phyloP scores from a whole-genome alignment of 2,113 vertebrate genomes.

The Malurus melanocephalus region DNA sequence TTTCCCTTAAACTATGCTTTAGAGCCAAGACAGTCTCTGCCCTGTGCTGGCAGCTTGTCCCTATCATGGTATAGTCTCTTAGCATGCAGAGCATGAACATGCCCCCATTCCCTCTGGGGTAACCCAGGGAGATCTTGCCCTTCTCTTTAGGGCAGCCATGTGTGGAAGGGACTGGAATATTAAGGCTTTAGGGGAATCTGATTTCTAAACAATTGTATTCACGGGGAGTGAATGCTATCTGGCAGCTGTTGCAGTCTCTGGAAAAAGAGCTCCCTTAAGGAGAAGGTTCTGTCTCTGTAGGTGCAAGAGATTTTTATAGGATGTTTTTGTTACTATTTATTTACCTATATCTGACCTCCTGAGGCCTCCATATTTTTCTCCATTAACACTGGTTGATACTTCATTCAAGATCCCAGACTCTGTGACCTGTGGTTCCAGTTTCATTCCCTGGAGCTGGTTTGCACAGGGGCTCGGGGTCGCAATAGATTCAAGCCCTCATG shows the following conservation, averaged over 20 bases:
- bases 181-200: background rate
- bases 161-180: background rate
- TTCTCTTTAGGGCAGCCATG: background rate
- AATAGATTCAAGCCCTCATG: background rate
- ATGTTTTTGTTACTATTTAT: background rate
- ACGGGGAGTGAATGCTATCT: background rate
- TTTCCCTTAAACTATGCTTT: background rate
- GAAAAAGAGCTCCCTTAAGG: background rate
- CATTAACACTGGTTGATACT: conserved; percentile 4
- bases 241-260: background rate
- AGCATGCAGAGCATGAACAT: background rate
- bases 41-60: background rate
- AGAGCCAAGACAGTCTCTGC: background rate
- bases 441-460: background rate
- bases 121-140: background rate
- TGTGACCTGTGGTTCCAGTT: conserved; percentile 5
- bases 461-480: fast-evolving
- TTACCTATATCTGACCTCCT: conserved; percentile 41
- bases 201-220: background rate
- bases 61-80: fast-evolving
- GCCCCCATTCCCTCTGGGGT: background rate
- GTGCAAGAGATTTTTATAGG: background rate
- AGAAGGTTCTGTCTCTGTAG: conserved; percentile 26
- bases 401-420: background rate
- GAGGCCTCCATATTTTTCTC: conserved; percentile 9